Percentiles rank a stretch among this genome's conserved stretches.
These are phyloP conservation scores for Calameuta filiformis DNA, from an alignment of 2,888 invertebrate species.

Conservation along the genomic window DNA sequence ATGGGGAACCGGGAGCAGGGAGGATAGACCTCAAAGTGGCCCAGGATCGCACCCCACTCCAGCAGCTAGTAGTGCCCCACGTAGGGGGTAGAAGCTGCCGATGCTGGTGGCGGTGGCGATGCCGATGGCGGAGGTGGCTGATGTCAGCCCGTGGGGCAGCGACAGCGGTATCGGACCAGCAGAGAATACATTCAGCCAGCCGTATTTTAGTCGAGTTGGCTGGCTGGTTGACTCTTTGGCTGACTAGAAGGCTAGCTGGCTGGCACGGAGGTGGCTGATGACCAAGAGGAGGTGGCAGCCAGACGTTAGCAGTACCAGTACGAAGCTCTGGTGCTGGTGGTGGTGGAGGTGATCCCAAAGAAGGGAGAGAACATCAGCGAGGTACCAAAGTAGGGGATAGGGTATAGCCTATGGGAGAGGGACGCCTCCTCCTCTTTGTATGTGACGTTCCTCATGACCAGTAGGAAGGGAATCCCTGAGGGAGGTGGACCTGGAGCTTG, in stretches of 20 bases:
- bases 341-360: constrained; percentile 14
- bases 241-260: not conserved
- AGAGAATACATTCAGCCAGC: not conserved
- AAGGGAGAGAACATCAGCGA: constrained; percentile 36
- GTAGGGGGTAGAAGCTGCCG: constrained; percentile 46
- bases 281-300: not conserved
- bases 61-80: constrained; percentile 45
- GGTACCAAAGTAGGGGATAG: constrained; percentile 28
- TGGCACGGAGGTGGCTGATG: not conserved
- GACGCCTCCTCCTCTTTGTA: not conserved
- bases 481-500: not conserved
- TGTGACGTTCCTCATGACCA: not conserved
- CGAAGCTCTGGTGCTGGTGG: not conserved
- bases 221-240: not conserved
- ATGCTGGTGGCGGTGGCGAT: constrained; percentile 21
- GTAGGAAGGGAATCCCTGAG: not conserved
- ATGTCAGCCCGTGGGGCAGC: not conserved
- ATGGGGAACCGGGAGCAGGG: constrained; percentile 11
- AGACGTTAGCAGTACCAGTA: not conserved
- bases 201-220: not conserved
- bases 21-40: constrained; percentile 41
- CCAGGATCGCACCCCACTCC: constrained; percentile 58
- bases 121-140: not conserved
- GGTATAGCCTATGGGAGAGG: not conserved
- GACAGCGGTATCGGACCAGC: not conserved